These are phyloP conservation scores for Todiramphus chloris DNA, from an alignment of 2,113 vertebrate species.

Conservation along the genomic window DNA sequence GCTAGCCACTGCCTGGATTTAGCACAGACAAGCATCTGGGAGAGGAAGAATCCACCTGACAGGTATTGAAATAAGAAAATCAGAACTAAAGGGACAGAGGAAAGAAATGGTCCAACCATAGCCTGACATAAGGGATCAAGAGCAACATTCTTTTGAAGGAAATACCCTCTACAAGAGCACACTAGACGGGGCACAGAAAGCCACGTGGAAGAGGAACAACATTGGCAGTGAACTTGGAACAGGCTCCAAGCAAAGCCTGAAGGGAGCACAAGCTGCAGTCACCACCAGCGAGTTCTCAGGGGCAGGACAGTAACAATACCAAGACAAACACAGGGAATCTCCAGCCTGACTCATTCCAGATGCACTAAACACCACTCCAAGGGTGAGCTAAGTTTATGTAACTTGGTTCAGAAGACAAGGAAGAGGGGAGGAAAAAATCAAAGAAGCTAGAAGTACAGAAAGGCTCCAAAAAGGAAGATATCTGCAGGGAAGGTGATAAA, in stretches of 20 bases:
- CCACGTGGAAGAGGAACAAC: not conserved
- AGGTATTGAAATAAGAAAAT: not conserved
- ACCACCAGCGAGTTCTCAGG: not conserved
- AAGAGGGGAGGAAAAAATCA: not conserved
- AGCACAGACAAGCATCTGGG: not conserved
- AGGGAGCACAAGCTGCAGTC: not conserved
- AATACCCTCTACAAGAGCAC: not conserved
- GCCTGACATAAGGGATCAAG: not conserved
- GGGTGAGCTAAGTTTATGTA: not conserved
- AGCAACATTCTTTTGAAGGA: not conserved
- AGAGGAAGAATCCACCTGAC: fast-evolving
- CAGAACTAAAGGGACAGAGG: not conserved
- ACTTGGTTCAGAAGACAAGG: not conserved
- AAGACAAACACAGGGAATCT: not conserved
- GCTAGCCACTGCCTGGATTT: not conserved
- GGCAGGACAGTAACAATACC: not conserved
- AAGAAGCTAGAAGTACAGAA: not conserved
- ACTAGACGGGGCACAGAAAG: fast-evolving
- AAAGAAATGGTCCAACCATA: not conserved
- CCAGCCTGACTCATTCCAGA: not conserved
- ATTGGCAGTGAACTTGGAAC: not conserved
- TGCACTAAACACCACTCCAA: not conserved
- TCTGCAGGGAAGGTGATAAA: not conserved
- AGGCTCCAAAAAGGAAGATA: not conserved
- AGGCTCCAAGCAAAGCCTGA: not conserved